Conservation (phyloP, 2,797 vertebrate genomes). For the Phoeniculus purpureus region DNA sequence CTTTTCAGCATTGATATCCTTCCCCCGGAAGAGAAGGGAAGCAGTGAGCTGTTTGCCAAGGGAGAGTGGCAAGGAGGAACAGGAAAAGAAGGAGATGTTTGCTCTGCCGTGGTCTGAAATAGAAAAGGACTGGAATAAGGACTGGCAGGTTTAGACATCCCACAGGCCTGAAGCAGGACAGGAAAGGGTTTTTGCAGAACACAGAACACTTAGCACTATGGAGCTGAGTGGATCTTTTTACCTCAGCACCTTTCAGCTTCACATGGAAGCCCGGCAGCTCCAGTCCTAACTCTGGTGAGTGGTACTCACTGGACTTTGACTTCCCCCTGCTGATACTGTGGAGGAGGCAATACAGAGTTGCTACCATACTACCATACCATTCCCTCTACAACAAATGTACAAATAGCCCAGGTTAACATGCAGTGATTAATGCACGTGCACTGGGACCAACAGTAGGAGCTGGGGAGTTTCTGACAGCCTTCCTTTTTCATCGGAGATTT, state of each 20-base stretch:
- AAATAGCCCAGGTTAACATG: not conserved
- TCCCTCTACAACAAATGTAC: not conserved
- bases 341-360: not conserved
- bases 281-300: not conserved
- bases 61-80: not conserved
- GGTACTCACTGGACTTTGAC: not conserved
- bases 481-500: conserved; percentile 2
- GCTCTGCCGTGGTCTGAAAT: not conserved
- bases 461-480: conserved; percentile 7
- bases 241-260: not conserved
- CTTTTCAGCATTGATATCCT: not conserved
- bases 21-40: conserved; percentile 16
- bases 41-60: not conserved
- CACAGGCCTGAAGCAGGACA: not conserved
- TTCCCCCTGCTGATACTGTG: not conserved
- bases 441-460: not conserved
- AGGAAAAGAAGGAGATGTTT: not conserved
- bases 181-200: not conserved
- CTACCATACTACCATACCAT: not conserved
- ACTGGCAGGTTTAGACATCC: not conserved
- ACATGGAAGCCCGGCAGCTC: not conserved
- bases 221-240: not conserved
- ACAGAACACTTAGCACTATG: not conserved
- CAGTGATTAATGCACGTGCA: not conserved
- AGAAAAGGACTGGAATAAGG: not conserved